Conservation (phyloP, 2,888 invertebrate genomes). For the Bunonema sp. region DNA sequence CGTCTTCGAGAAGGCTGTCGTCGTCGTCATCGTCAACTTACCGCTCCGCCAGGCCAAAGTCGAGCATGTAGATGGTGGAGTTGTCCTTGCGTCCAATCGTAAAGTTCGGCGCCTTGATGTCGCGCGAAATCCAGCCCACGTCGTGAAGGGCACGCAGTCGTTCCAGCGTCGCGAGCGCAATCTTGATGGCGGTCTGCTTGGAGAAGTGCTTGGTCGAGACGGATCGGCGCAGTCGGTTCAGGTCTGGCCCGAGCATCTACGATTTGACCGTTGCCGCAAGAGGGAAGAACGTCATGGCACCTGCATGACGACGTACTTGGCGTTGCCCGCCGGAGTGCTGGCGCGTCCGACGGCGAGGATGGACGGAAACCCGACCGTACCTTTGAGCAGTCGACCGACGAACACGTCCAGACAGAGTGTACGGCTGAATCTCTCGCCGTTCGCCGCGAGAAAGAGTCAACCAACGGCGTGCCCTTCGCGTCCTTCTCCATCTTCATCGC, state of each 20-base stretch:
- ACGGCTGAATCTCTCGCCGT: no score
- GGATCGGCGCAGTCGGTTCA: slow-evolving; percentile 6
- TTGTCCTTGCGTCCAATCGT: slow-evolving; percentile 22
- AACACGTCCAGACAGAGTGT: no score
- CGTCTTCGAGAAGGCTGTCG: no score
- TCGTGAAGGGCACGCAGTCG: slow-evolving; percentile 19
- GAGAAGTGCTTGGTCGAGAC: slow-evolving; percentile 12
- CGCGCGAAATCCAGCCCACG: slow-evolving; percentile 18
- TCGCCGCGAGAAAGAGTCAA: no score
- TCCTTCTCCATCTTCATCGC: no score
- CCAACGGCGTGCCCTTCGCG: no score
- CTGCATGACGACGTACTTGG: slow-evolving; percentile 27
- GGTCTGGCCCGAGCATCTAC: slow-evolving; percentile 4
- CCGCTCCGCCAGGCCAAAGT: slow-evolving; percentile 29
- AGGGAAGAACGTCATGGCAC: slow-evolving; percentile 9
- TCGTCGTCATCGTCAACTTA: no score
- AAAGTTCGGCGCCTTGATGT: slow-evolving; percentile 30
- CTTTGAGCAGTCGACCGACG: no score
- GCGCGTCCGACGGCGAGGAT: slow-evolving; percentile 17
- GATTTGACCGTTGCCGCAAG: not conserved
- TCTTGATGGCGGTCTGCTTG: slow-evolving; percentile 15
- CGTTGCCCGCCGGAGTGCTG: no score
- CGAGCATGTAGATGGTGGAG: slow-evolving; percentile 24
- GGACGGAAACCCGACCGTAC: no score
- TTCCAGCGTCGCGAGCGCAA: slow-evolving; percentile 21